Evolutionary conservation across 1,140 invertebrate species (phyloP), one percentile per base, ranked within the genome.

Genomic region (Drosophila biarmipes): DNA sequence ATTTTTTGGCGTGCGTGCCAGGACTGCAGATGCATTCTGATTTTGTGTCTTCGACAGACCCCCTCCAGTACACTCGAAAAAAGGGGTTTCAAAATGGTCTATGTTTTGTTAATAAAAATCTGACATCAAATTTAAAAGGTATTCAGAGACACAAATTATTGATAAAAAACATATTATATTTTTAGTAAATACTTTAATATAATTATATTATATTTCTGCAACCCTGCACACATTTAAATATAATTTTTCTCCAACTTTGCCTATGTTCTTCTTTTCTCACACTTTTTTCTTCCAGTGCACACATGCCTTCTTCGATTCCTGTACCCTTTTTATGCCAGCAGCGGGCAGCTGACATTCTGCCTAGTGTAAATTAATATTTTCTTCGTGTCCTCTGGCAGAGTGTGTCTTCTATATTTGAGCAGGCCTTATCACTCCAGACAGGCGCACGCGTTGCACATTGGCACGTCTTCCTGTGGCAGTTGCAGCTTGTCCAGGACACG

Each of bases 321-420:
- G 24, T 51, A 62, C 71, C 73, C 78, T 75, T 81, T 82, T 74
- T 46, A 49, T 69, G 63, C 35, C 75, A 48, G 31, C 75, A 48
- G 29, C 42, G 42, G 66, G 55, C 81, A 86, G 81, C 81, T 86
- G 81, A 81, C 59, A 74, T 54, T 67, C 37, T 49, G 63, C 37
- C 61, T 71, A 71, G 81, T 80, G 81, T 85, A 85, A 85, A 85
- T 85, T 86, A 86, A 85, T 85, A 85, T 85, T 85, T 85, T 86
- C 45, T 58, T 58, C 78, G 43, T 73, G 77, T 86, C 68, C 72
- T 67, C 48, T 40, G 2, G 24, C n/a, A 56, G 27, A 37, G 56
- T 45, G 15, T 19, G 7, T 11, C 24, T 17, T 49, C 27, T 17
- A 14, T 21, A 15, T 62, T 48, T 68, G 27, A 51, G 55, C 42